Conservation (phyloP, 2,797 vertebrate species). For the Spinus pinus region DNA sequence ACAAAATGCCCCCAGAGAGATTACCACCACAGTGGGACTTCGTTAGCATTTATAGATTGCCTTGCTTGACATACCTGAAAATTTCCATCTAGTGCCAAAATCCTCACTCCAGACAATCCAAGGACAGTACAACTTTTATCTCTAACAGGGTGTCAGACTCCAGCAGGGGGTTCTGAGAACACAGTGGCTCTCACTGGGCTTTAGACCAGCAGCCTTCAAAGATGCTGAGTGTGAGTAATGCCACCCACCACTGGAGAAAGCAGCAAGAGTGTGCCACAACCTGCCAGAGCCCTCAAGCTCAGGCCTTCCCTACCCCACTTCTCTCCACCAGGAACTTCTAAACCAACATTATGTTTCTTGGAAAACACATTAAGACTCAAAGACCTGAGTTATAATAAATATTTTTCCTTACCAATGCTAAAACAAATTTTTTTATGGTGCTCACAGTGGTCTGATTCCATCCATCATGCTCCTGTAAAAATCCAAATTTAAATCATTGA, state of each 20-base stretch:
- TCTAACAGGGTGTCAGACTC: not conserved
- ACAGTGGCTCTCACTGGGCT: not conserved
- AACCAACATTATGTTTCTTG: not conserved
- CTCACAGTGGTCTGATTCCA: not conserved
- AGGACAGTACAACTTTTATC: not conserved
- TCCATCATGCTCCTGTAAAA: not conserved
- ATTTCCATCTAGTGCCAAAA: not conserved
- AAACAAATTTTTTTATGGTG: not conserved
- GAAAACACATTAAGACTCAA: not conserved
- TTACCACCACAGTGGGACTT: constrained; percentile 15
- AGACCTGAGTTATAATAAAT: not conserved
- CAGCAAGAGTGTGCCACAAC: not conserved
- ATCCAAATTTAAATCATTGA: not conserved
- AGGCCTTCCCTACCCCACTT: not conserved
- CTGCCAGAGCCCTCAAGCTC: not conserved
- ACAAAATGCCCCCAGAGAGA: constrained; percentile 42
- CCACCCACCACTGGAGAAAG: not conserved
- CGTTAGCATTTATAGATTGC: constrained; percentile 5
- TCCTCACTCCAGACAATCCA: not conserved
- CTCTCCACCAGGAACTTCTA: not conserved
- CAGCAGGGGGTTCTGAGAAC: not conserved
- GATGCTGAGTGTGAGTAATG: not conserved
- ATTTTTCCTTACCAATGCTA: not conserved
- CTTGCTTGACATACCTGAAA: not conserved
- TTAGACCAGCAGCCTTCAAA: not conserved